Conservation (phyloP, 2,113 vertebrate genomes). For the Glaucomys volans region DNA sequence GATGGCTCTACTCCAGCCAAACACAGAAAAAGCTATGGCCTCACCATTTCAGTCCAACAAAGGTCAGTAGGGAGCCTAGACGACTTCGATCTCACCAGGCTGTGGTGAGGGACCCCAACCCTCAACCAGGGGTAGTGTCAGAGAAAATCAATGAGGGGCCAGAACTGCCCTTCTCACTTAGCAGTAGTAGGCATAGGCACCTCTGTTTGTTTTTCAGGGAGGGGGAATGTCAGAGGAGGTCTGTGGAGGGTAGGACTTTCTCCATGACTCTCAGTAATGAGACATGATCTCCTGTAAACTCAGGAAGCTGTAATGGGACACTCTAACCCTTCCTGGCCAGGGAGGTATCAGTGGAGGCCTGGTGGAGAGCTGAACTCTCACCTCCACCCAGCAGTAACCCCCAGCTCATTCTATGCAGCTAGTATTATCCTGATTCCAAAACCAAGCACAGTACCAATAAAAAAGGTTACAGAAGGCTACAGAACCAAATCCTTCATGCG, state of each 20-base stretch:
- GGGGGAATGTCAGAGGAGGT: background rate
- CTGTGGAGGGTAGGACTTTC: background rate
- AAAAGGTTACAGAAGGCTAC: background rate
- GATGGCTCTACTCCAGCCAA: background rate
- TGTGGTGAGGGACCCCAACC: background rate
- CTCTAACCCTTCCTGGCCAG: background rate
- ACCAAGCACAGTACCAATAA: background rate
- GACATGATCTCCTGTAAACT: background rate
- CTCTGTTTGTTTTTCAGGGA: background rate
- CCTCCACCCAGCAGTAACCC: background rate
- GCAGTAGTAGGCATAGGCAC: rapidly evolving
- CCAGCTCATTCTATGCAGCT: background rate
- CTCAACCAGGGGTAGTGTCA: too few species aligned
- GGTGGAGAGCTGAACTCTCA: background rate
- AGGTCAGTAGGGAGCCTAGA: background rate
- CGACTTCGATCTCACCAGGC: background rate
- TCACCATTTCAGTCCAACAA: background rate
- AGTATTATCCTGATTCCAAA: background rate
- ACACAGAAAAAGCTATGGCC: background rate
- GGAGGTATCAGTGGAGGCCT: background rate
- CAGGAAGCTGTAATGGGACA: background rate
- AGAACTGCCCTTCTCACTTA: too few species aligned
- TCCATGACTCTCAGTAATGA: background rate
- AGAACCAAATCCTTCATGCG: background rate
- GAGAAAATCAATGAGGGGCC: background rate